These are phyloP conservation scores for Apteryx mantelli DNA, from an alignment of 2,113 vertebrate genomes.

Conservation along the genomic window DNA sequence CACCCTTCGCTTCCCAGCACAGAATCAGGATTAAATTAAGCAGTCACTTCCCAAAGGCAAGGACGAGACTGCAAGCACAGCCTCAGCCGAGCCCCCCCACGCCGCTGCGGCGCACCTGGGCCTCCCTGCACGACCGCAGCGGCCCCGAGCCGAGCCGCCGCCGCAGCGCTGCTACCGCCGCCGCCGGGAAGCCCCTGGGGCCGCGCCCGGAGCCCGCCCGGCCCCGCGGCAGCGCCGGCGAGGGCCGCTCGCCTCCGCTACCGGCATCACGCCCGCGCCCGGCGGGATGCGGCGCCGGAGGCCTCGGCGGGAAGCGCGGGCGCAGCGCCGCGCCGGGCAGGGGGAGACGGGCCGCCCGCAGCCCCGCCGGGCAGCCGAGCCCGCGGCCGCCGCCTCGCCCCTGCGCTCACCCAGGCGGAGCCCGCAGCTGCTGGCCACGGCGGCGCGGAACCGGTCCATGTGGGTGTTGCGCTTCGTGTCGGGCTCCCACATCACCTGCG, in stretches of 20 bases:
- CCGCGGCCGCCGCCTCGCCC: neutral
- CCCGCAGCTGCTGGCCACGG: slow-evolving; percentile 80
- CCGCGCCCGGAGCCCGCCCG: no score
- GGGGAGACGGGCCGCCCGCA: no score
- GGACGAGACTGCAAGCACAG: rapidly evolving
- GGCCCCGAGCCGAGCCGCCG: neutral
- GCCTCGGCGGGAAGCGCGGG: no score
- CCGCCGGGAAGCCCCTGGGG: no score
- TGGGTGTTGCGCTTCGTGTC: slow-evolving; percentile 90
- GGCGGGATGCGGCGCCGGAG: no score
- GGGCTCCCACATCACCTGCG: slow-evolving; percentile 92
- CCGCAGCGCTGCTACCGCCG: no score
- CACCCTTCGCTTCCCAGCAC: rapidly evolving
- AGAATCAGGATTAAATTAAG: rapidly evolving
- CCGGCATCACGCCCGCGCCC: no score
- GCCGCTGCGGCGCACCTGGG: rapidly evolving
- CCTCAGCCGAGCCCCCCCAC: no score
- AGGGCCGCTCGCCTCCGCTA: no score
- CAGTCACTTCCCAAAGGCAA: rapidly evolving
- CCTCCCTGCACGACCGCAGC: rapidly evolving
- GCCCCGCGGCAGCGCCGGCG: no score
- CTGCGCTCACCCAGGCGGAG: slow-evolving; percentile 85
- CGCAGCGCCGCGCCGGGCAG: no score
- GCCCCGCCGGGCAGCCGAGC: no score
- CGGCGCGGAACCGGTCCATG: slow-evolving; percentile 90